Evolutionary conservation across 2,113 vertebrate genomes (phyloP).

Genomic region (Saccopteryx leptura): DNA sequence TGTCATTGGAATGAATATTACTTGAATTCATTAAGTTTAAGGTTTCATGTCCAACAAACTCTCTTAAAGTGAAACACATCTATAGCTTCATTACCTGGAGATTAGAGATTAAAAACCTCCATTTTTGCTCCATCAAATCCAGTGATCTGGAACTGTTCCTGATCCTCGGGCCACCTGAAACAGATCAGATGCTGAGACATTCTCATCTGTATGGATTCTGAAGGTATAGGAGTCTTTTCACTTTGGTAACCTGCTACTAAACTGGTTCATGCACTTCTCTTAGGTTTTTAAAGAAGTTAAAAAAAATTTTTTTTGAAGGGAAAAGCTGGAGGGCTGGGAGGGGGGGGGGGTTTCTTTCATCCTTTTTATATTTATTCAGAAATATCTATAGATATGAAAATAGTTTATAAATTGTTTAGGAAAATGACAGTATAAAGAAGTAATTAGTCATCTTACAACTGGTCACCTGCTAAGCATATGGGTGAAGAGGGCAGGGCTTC

Average conservation of each 20-base stretch:
- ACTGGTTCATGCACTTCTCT: background rate
- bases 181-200: background rate
- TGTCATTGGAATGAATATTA: background rate
- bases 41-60: background rate
- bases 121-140: background rate
- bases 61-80: background rate
- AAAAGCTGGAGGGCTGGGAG: background rate
- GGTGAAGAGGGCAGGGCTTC: background rate
- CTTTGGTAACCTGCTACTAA: background rate
- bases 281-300: background rate
- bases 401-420: background rate
- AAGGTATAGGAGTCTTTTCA: background rate
- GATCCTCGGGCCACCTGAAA: background rate
- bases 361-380: background rate
- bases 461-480: background rate
- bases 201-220: background rate
- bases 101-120: background rate
- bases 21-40: background rate
- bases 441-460: background rate
- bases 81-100: background rate
- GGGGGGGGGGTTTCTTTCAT: background rate
- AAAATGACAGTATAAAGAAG: background rate
- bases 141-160: background rate
- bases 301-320: background rate
- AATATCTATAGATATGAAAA: background rate